phyloP scores from a whole-genome alignment of 1,140 invertebrate species.

The Pemphigus obesinymphae region DNA sequence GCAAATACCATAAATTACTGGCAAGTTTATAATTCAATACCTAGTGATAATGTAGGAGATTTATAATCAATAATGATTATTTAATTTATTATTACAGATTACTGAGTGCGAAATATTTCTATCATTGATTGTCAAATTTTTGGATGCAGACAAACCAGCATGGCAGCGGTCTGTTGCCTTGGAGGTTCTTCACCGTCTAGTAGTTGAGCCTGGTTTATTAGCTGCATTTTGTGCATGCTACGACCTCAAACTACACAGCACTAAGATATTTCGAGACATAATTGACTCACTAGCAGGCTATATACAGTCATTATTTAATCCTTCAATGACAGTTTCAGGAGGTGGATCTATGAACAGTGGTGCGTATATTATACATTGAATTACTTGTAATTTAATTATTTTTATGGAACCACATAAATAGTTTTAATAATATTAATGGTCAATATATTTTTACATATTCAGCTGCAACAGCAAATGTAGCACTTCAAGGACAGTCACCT shows the following conservation, averaged over 20 bases:
- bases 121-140: slow-evolving; percentile 92
- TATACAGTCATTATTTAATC: slow-evolving; percentile 82
- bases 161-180: slow-evolving; percentile 94
- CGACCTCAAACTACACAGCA: slow-evolving; percentile 87
- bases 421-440: neutral
- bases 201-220: slow-evolving; percentile 79
- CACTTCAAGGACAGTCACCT: slow-evolving; percentile 62
- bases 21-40: slow-evolving; percentile 57
- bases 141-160: slow-evolving; percentile 90
- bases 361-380: neutral
- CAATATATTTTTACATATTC: slow-evolving; percentile 44
- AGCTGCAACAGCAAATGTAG: slow-evolving; percentile 28
- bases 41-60: neutral
- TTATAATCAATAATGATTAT: neutral
- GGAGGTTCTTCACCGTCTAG: slow-evolving; percentile 93
- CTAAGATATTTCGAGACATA: slow-evolving; percentile 91
- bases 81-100: slow-evolving; percentile 56
- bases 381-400: neutral
- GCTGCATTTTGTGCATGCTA: slow-evolving; percentile 91
- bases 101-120: slow-evolving; percentile 99
- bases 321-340: neutral
- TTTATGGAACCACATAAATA: neutral
- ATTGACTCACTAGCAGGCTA: slow-evolving; percentile 91
- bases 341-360: neutral
- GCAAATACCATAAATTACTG: slow-evolving; percentile 87